Base-by-base conservation (phyloP, 2,113 vertebrate genomes). In the Microtus ochrogaster region DNA sequence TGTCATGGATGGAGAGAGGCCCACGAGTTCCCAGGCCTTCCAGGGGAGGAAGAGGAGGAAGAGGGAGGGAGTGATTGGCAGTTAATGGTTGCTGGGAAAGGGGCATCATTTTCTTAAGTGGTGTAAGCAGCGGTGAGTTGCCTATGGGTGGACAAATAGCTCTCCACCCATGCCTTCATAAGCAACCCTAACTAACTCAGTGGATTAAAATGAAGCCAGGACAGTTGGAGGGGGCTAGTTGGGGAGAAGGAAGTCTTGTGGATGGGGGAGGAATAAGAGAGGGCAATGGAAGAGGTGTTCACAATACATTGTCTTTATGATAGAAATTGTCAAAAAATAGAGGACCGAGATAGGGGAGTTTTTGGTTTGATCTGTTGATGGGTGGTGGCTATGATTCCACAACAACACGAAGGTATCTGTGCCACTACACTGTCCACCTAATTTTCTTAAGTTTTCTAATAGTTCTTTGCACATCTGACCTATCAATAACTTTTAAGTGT, bases 401-500 rank as follows among this genome's bases (percentile, higher is more conserved):
- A 77, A 7, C 44, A 44, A 10, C 10, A 41, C 21, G 17, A 65
- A 33, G 7, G 39, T 85, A 33, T 33, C 19, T 66, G 83, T 47
- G 63, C 41, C 41, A 68, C 28, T 66, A 66, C 33, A 19, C 63
- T 66, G 24, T 21, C 21, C 5, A 10, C 0, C 41, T 36, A 22
- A 21, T n/a, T 58, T 30, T 92, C 26, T 90, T 90, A 74, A 72
- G 39, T 81, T 91, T 92, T 78, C 41, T 77, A 66, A 68, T 55
- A 82, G 52, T n/a, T 78, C 76, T 84, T 63, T 65, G 39, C 7
- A 16, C 44, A 24, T 14, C 33, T 44, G 4, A 21, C 3, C 16
- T 68, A 9, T 91, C 33, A 78, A 21, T 87, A 90, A 94, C 58
- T 76, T 94, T 91, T 49, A 82, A 85, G 39, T 83, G 22, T 63